Base-by-base conservation (phyloP, 2,797 vertebrate genomes). In the Apogon hyalosoma region DNA sequence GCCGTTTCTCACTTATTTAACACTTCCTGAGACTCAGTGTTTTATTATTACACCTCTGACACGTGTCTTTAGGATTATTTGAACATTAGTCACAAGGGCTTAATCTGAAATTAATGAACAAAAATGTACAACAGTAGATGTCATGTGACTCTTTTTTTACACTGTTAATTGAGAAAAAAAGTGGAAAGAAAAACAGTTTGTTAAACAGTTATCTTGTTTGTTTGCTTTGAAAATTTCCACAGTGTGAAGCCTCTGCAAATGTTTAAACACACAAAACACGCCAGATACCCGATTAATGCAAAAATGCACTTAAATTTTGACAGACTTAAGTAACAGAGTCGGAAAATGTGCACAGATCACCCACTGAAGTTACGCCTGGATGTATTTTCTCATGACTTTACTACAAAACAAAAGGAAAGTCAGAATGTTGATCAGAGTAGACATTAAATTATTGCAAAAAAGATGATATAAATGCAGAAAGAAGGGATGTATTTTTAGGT, bases 191-290 rank as follows among this genome's bases (percentile, higher is more conserved):
- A 70, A 53, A 28, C 16, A 12, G 13, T 63, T 65, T 61, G 86
- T 90, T 89, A 78, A 88, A 83, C 11, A 69, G 60, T 85, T 43
- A 79, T 64, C 40, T 71, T 48, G 21, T 36, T 9, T 64, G 38
- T 69, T 80, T 77, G 65, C 50, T 57, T 51, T 49, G 39, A 14
- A 10, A 52, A 41, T 83, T 89, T 82, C 82, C 81, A 80, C 33
- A 68, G 11, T 52, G 50, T 7, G 21, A 8, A n/a, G 14, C 38
- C 52, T 77, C 77, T 71, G 79, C 78, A 80, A 87, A 89, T 90
- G 75, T 86, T 88, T 88, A 80, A 86, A 79, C 76, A 11, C 1
- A 3, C 55, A 50, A 69, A 39, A 42, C 65, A 65, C 19, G 31
- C 39, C 47, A 51, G 46, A 31, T 50, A 62, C 39, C 54, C 2